Conservation (phyloP, 2,113 vertebrate species). For the Spea bombifrons region DNA sequence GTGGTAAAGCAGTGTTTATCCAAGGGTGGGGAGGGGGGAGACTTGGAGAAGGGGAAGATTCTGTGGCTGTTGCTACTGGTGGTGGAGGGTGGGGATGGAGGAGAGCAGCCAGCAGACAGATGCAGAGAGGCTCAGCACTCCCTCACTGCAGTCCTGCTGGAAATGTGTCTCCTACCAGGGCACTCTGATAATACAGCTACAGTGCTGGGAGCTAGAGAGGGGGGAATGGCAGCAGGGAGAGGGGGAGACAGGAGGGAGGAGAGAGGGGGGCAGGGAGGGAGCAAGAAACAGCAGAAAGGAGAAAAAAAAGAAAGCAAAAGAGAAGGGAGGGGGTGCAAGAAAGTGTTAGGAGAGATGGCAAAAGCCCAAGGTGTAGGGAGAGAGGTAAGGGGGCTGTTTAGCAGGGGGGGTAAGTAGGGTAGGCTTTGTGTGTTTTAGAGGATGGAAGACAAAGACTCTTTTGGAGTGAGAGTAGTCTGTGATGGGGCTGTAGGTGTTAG, state of each 20-base stretch:
- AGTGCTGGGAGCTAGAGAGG: conserved; percentile 16
- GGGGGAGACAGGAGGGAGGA: conserved; percentile 33
- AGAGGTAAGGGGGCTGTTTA: not conserved
- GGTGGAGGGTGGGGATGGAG: not conserved
- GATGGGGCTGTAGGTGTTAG: too few relatives aligned
- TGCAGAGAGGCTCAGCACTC: conserved; percentile 9
- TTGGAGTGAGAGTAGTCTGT: too few relatives aligned
- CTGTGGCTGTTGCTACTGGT: not conserved
- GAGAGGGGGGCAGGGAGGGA: conserved; percentile 6
- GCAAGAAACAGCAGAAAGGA: conserved; percentile 12
- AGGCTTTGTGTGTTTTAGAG: too few relatives aligned
- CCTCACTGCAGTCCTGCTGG: conserved; percentile 24
- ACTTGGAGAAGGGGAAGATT: not conserved
- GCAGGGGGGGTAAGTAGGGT: not conserved
- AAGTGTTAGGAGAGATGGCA: conserved; percentile 21
- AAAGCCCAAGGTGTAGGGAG: conserved; percentile 12
- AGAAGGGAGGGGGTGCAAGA: conserved; percentile 13
- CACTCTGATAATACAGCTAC: conserved; percentile 14
- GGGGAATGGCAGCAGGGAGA: conserved; percentile 6
- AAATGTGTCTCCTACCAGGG: conserved; percentile 32
- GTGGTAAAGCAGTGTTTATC: not conserved
- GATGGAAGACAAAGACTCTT: too few relatives aligned
- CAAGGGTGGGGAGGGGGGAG: conserved; percentile 1
- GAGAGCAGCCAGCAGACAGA: conserved; percentile 4
- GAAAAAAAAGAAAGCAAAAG: not conserved